Evolutionary conservation across 2,888 invertebrate genomes (phyloP).

Genomic region (Glaucopsyche alexis): DNA sequence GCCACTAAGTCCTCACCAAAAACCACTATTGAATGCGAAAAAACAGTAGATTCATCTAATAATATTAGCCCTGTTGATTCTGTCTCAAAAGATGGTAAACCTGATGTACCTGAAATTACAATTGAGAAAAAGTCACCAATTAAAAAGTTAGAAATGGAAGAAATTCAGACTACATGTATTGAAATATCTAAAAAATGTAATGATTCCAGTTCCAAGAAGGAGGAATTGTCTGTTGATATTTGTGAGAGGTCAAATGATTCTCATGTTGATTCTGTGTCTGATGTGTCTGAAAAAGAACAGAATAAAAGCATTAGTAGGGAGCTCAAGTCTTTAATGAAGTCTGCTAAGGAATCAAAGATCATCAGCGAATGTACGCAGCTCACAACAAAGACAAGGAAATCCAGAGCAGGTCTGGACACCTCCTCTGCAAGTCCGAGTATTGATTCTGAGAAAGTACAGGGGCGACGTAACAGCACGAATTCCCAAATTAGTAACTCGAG

Average conservation of each 20-base stretch:
- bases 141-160: slow-evolving; percentile 28
- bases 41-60: slow-evolving; percentile 18
- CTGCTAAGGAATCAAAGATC: slow-evolving; percentile 85
- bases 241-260: slow-evolving; percentile 58
- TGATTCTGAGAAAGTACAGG: slow-evolving; percentile 57
- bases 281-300: slow-evolving; percentile 61
- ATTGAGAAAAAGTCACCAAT: slow-evolving; percentile 28
- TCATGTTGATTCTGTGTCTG: slow-evolving; percentile 51
- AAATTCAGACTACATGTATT: slow-evolving; percentile 18
- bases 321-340: slow-evolving; percentile 81
- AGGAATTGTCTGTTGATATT: slow-evolving; percentile 33
- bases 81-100: slow-evolving; percentile 15
- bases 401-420: slow-evolving; percentile 67
- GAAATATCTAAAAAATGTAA: slow-evolving; percentile 34
- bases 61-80: neutral
- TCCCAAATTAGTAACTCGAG: slow-evolving; percentile 64
- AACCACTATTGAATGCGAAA: slow-evolving; percentile 15
- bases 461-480: slow-evolving; percentile 59
- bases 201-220: slow-evolving; percentile 21
- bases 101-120: slow-evolving; percentile 1
- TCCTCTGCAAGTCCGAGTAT: slow-evolving; percentile 60
- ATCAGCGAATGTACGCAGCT: slow-evolving; percentile 80
- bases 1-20: slow-evolving; percentile 6
- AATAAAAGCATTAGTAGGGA: slow-evolving; percentile 77
- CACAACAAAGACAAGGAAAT: slow-evolving; percentile 72